These are phyloP conservation scores for Stramonita haemastoma DNA, from an alignment of 2,888 invertebrate species.

Conservation along the genomic window DNA sequence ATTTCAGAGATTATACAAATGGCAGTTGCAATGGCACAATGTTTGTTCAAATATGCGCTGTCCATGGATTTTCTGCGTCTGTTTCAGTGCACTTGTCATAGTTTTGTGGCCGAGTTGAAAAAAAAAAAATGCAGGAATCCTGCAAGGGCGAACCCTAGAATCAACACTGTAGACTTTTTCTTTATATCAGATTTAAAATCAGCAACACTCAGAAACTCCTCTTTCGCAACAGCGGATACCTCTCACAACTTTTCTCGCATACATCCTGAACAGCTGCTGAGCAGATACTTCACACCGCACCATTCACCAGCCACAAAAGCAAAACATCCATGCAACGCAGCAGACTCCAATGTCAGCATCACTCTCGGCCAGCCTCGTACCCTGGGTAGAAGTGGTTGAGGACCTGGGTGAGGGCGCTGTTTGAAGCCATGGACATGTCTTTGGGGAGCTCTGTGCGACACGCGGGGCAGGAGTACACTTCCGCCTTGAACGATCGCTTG, in stretches of 20 bases:
- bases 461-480: slow-evolving; percentile 83
- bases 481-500: slow-evolving; percentile 83
- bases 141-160: too few species aligned
- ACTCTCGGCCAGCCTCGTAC: slow-evolving; percentile 76
- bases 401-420: slow-evolving; percentile 81
- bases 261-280: not conserved
- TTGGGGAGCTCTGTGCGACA: slow-evolving; percentile 84
- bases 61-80: too few species aligned
- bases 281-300: too few species aligned
- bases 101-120: too few species aligned
- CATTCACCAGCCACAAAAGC: not conserved
- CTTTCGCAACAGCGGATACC: not conserved
- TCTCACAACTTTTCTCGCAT: not conserved
- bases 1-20: too few species aligned
- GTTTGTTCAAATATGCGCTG: too few species aligned
- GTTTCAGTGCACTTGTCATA: too few species aligned
- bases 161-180: too few species aligned
- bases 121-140: too few species aligned
- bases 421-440: slow-evolving; percentile 80
- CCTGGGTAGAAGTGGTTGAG: slow-evolving; percentile 84
- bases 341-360: not conserved
- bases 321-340: not conserved
- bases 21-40: too few species aligned
- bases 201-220: not conserved
- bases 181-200: not conserved